Percentiles rank a stretch among this genome's conserved stretches.
phyloP scores from a whole-genome alignment of 2,797 vertebrate species.

The Aotus griseimembra region DNA sequence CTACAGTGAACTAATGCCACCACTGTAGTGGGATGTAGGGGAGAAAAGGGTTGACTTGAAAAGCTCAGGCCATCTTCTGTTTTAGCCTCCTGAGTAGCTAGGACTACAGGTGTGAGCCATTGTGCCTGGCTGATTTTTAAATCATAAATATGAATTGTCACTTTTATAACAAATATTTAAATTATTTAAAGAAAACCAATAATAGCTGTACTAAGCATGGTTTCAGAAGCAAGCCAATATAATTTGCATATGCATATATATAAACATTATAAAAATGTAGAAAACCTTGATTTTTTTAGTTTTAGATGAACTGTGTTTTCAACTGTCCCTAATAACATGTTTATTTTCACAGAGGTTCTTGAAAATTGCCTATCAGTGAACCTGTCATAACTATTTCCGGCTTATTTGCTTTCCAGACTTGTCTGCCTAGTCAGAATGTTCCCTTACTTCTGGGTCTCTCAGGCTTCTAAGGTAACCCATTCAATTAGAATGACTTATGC shows the following conservation, averaged over 20 bases:
- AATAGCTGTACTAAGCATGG: not conserved
- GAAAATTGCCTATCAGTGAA: constrained; percentile 41
- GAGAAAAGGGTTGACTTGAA: not conserved
- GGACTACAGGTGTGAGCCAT: not conserved
- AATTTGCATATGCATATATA: not conserved
- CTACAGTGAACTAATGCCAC: not conserved
- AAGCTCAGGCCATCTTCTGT: not conserved
- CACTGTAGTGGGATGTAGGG: not conserved
- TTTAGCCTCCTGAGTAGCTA: not conserved
- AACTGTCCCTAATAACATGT: not conserved
- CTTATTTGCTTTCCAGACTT: constrained; percentile 40
- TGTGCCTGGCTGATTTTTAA: not conserved
- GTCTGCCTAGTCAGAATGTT: constrained; percentile 51
- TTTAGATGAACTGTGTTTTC: not conserved
- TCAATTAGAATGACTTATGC: constrained; percentile 69
- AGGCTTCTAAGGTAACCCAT: not conserved
- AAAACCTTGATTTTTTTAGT: not conserved
- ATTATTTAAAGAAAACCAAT: not conserved
- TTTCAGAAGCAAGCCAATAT: constrained; percentile 10
- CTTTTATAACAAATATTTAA: constrained; percentile 52
- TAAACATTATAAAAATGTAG: not conserved
- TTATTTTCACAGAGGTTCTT: constrained; percentile 48
- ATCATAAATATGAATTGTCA: not conserved
- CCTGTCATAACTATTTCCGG: not conserved
- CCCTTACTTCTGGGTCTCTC: constrained; percentile 15